These are phyloP conservation scores for Dysmachus trigonus DNA, from an alignment of 2,888 invertebrate species.

Conservation along the genomic window DNA sequence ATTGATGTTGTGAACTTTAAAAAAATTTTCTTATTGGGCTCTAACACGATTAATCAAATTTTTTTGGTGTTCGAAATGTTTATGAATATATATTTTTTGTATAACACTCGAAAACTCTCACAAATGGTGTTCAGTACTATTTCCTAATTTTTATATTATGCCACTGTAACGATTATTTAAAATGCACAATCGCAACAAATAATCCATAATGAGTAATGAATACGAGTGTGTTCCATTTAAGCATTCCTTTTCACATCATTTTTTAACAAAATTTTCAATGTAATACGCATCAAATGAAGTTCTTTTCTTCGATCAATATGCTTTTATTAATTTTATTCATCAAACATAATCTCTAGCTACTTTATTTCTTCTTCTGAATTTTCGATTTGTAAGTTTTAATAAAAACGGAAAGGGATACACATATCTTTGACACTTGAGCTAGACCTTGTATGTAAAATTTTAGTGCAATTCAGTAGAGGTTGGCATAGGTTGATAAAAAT, in stretches of 20 bases:
- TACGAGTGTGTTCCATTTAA: constrained; percentile 20
- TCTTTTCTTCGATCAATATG: background rate
- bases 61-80: constrained; percentile 20
- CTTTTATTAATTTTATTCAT: background rate
- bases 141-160: background rate
- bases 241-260: background rate
- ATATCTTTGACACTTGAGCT: background rate
- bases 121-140: constrained; percentile 21
- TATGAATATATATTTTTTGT: constrained; percentile 28
- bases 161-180: background rate
- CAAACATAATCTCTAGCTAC: background rate
- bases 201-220: background rate
- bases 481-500: too few relatives aligned
- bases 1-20: constrained; percentile 1
- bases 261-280: background rate
- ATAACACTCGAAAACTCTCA: constrained; percentile 15
- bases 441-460: background rate
- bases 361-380: background rate
- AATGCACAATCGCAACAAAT: background rate
- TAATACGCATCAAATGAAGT: background rate
- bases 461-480: background rate
- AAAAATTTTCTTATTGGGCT: constrained; percentile 10
- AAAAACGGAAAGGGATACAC: background rate
- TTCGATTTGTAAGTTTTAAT: background rate
- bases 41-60: constrained; percentile 34